Percentiles rank a stretch among this genome's conserved stretches.
phyloP scores from a whole-genome alignment of 2,797 vertebrate species.

The Sebastolobus altivelis region DNA sequence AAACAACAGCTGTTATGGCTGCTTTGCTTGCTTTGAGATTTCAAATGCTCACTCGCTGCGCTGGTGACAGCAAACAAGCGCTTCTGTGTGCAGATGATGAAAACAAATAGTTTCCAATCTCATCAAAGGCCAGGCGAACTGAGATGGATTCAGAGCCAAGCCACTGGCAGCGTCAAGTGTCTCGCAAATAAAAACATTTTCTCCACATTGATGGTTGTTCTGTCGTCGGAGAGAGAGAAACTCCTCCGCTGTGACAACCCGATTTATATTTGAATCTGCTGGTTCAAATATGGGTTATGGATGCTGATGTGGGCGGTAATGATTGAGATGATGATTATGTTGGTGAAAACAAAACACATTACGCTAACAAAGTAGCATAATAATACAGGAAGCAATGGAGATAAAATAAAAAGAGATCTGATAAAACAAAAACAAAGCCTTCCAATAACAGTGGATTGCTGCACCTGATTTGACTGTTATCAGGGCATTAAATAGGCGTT shows the following conservation, averaged over 20 bases:
- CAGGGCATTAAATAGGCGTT: too few species aligned
- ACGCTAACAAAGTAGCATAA: neutral
- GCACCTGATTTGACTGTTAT: too few species aligned
- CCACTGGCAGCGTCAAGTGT: conserved; percentile 34
- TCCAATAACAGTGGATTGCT: neutral
- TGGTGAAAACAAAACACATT: conserved; percentile 2
- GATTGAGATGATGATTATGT: neutral
- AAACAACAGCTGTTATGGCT: conserved; percentile 69
- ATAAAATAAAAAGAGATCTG: neutral
- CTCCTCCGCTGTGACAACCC: conserved; percentile 24
- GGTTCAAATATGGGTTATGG: conserved; percentile 16
- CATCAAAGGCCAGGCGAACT: conserved; percentile 56
- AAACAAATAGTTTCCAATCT: conserved; percentile 70
- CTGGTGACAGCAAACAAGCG: conserved; percentile 69
- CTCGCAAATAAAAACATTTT: conserved; percentile 39
- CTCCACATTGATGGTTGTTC: conserved; percentile 4
- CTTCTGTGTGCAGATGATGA: conserved; percentile 55
- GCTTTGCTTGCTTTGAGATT: conserved; percentile 67
- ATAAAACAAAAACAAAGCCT: neutral
- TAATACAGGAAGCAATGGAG: neutral
- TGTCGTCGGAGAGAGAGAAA: neutral
- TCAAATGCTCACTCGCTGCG: conserved; percentile 40
- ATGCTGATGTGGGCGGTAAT: neutral
- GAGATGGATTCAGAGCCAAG: conserved; percentile 43
- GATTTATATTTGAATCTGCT: conserved; percentile 14